phyloP scores from a whole-genome alignment of 2,113 vertebrate species.

The Lepidothrix coronata region DNA sequence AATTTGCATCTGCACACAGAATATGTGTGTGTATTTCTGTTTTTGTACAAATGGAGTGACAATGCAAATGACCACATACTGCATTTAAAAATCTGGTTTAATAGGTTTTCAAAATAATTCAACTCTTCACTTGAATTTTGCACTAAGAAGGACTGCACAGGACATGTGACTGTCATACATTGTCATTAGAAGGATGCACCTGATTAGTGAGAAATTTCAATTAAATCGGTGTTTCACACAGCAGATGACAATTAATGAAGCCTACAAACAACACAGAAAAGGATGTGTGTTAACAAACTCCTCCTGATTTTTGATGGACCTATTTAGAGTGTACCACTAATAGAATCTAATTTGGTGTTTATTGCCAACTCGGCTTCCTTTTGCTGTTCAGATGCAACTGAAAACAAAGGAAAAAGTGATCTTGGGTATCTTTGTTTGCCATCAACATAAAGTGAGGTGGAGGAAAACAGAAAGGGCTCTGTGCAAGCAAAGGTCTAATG shows the following conservation, averaged over 20 bases:
- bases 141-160: not conserved
- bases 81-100: not conserved
- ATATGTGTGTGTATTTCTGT: not conserved
- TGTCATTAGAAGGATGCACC: not conserved
- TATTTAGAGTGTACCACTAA: not conserved
- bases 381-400: not conserved
- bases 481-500: not conserved
- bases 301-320: not conserved
- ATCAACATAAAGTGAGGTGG: not conserved
- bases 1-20: conserved; percentile 22
- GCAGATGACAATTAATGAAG: not conserved
- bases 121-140: not conserved
- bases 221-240: not conserved
- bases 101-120: not conserved
- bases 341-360: not conserved
- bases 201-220: not conserved
- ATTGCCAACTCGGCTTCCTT: not conserved
- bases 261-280: not conserved
- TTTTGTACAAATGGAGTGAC: not conserved
- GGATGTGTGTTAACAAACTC: not conserved
- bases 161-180: not conserved
- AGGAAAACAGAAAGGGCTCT: not conserved
- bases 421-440: not conserved
- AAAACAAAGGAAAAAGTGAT: not conserved
- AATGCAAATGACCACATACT: not conserved